These are phyloP conservation scores for Oxytorus armatus DNA, from an alignment of 2,888 invertebrate genomes.

Conservation along the genomic window DNA sequence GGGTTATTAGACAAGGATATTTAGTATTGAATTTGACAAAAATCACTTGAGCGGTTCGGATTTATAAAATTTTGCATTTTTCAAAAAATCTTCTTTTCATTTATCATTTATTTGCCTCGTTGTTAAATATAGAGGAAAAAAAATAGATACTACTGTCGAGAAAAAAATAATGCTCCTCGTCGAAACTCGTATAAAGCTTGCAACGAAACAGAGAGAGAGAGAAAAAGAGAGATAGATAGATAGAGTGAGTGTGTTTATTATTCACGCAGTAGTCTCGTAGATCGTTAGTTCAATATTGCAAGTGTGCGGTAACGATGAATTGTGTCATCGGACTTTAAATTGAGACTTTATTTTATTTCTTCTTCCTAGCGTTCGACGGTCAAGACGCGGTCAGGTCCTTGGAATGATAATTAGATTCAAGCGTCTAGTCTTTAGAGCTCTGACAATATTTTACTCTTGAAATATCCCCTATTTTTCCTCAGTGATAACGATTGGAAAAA, in stretches of 20 bases:
- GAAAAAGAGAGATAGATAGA: neutral
- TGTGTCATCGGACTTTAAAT: conserved; percentile 57
- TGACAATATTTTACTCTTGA: conserved; percentile 9
- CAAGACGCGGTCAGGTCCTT: conserved; percentile 35
- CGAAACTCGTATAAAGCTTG: conserved; percentile 8
- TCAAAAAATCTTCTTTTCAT: too few relatives aligned
- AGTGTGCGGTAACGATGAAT: conserved; percentile 51
- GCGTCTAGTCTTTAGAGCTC: neutral
- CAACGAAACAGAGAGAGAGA: neutral
- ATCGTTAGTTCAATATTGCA: conserved; percentile 36
- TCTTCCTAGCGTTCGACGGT: conserved; percentile 36
- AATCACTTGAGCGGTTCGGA: too few relatives aligned
- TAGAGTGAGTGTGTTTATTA: conserved; percentile 18
- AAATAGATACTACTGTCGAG: too few relatives aligned
- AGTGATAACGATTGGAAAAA: conserved; percentile 1
- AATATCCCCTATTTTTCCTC: neutral
- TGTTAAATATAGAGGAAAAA: too few relatives aligned
- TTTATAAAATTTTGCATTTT: too few relatives aligned
- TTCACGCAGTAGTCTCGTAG: conserved; percentile 6
- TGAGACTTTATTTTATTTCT: conserved; percentile 6
- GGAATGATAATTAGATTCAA: neutral
- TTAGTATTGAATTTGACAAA: too few relatives aligned
- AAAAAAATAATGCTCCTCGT: too few relatives aligned
- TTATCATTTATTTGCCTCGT: too few relatives aligned
- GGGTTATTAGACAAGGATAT: too few relatives aligned